Base-by-base conservation (phyloP, 2,113 vertebrate species). In the Microcebus lehilahytsara region DNA sequence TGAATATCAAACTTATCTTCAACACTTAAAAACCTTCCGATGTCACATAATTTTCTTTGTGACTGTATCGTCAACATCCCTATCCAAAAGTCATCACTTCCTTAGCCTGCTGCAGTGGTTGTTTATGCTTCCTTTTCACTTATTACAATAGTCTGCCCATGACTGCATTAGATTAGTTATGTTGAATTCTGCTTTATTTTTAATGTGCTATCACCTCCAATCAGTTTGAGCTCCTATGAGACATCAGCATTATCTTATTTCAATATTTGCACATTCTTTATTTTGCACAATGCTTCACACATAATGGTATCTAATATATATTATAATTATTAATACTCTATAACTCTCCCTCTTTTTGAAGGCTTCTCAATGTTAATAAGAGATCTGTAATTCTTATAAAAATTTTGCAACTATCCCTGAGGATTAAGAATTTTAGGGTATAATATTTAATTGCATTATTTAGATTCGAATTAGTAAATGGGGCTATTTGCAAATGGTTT, bases 381-480 rank as follows among this genome's bases (percentile, higher is more conserved):
- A 94, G 34, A 42, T 46, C 62, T 79, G 16, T 8, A 92, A 56
- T 64, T 91, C 89, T 83, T 49, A n/a, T 66, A 80, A 64, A 85
- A 89, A 49, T 84, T 78, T 0, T 22, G 14, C 58, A 94, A 49
- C 46, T 96, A 37, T 90, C 27, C 53, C 2, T 71, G 27, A 85
- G 3, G 6, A 10, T 58, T 69, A 74, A 80, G 4, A 49, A 78
- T 78, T 67, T 80, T 91, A 74, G 42, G 32, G 2, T 23, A 81
- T 95, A 86, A 22, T 34, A 46, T 62, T 90, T 91, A 42, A 80
- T 72, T 94, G 6, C 10, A 64, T 80, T 85, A 88, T 80, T 91
- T 96, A 79, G 20, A n/a, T 67, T 74, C 81, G 8, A 96, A 87
- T 91, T 91, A 67, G 16, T 79, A 91, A 72, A 25, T 77, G 20